These are phyloP conservation scores for Momotus momota DNA, from an alignment of 2,797 vertebrate genomes.

Conservation along the genomic window DNA sequence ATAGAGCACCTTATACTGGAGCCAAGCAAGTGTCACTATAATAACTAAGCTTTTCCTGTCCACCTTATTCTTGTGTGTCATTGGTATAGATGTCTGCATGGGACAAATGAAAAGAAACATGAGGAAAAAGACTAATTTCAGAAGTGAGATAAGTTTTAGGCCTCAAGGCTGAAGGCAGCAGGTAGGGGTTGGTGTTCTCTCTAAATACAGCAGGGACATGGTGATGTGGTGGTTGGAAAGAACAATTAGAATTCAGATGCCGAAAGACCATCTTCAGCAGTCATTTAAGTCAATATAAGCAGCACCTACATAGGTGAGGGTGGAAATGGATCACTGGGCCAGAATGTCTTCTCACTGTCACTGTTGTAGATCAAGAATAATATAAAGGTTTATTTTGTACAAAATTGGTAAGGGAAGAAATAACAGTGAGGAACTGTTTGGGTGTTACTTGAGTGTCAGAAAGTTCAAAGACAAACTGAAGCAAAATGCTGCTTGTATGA, in stretches of 20 bases:
- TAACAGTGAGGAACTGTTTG: neutral
- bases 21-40: neutral
- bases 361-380: neutral
- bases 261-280: neutral
- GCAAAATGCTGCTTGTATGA: neutral
- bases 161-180: neutral
- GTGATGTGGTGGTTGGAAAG: neutral
- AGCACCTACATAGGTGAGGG: neutral
- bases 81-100: neutral
- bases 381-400: neutral
- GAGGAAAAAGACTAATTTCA: neutral
- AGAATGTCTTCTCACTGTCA: neutral
- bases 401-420: neutral
- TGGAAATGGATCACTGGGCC: neutral
- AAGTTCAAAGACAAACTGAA: conserved; percentile 11
- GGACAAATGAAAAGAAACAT: neutral
- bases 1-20: neutral
- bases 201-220: neutral
- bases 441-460: neutral
- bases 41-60: neutral
- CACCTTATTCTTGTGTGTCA: neutral
- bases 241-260: neutral
- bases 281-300: neutral
- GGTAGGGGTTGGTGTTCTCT: neutral
- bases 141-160: neutral